These are phyloP conservation scores for Chionomys nivalis DNA, from an alignment of 2,113 vertebrate genomes.

Conservation along the genomic window DNA sequence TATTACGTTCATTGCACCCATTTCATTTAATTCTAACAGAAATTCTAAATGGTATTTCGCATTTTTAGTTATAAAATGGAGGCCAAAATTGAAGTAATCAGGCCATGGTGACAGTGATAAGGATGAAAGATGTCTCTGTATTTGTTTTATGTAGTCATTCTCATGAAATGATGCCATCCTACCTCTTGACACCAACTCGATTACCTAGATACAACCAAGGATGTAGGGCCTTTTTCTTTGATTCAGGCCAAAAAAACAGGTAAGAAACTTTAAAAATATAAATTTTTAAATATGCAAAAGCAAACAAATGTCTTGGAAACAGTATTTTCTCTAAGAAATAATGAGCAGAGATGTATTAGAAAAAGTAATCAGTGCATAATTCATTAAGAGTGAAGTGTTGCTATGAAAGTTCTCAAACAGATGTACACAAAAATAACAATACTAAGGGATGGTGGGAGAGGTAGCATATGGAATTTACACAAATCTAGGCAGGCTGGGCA, in stretches of 20 bases:
- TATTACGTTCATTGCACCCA: neutral
- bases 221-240: neutral
- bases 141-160: neutral
- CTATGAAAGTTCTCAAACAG: conserved; percentile 52
- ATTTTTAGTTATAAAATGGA: neutral
- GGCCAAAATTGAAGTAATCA: neutral
- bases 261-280: neutral
- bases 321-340: conserved; percentile 17
- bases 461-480: conserved; percentile 77
- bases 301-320: neutral
- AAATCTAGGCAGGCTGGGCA: conserved; percentile 84
- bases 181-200: neutral
- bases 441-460: conserved; percentile 50
- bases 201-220: neutral
- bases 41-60: neutral
- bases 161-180: neutral
- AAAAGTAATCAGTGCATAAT: neutral
- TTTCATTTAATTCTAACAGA: conserved; percentile 25
- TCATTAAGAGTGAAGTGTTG: conserved; percentile 58
- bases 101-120: neutral
- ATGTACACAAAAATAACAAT: conserved; percentile 63
- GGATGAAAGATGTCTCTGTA: neutral
- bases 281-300: neutral
- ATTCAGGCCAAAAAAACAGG: neutral
- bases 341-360: neutral